Conservation (phyloP, 2,888 invertebrate genomes). For the Hedychridium roseum region DNA sequence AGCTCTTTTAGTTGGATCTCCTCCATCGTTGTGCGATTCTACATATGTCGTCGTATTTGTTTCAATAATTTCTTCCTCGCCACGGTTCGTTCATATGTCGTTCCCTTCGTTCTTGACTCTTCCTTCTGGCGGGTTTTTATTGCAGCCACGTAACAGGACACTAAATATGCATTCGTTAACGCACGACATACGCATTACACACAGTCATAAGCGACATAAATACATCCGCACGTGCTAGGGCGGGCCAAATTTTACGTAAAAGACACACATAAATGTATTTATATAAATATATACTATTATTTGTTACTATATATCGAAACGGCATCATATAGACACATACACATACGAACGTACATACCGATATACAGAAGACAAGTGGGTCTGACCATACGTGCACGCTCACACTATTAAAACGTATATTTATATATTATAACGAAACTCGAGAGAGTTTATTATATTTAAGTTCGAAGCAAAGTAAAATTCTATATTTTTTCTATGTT, state of each 20-base stretch:
- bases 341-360: constrained; percentile 1
- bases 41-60: too few species aligned
- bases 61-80: too few species aligned
- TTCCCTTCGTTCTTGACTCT: constrained; percentile 40
- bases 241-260: too few species aligned
- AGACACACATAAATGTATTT: constrained; percentile 10
- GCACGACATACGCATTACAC: constrained; percentile 9
- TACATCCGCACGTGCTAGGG: too few species aligned
- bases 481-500: constrained; percentile 64
- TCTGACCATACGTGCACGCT: constrained; percentile 22
- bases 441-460: constrained; percentile 57
- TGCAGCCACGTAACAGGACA: constrained; percentile 12
- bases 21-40: constrained; percentile 17
- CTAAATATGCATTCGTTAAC: constrained; percentile 3
- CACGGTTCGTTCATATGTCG: constrained; percentile 21
- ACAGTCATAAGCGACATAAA: constrained; percentile 16
- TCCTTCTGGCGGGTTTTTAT: constrained; percentile 37
- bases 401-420: constrained; percentile 25
- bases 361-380: constrained; percentile 17
- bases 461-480: constrained; percentile 61
- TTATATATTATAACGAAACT: constrained; percentile 36
- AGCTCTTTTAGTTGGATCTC: constrained; percentile 19
- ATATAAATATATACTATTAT: constrained; percentile 25
- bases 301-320: constrained; percentile 25
- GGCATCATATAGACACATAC: constrained; percentile 9